Conservation (phyloP, 2,113 vertebrate species). For the Misgurnus mizolepis region DNA sequence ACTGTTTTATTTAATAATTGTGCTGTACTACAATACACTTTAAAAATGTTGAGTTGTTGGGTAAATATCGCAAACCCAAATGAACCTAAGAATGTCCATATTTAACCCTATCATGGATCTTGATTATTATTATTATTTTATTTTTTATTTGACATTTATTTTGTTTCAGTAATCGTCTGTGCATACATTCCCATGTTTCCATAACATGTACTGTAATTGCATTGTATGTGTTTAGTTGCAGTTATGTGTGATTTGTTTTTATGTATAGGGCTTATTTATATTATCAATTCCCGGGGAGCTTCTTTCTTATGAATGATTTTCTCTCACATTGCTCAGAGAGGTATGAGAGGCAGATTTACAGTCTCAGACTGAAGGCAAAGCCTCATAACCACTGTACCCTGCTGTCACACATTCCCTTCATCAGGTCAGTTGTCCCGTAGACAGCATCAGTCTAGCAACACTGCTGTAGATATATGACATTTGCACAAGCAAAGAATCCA, state of each 20-base stretch:
- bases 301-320: constrained; percentile 16
- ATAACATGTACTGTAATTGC: too few relatives aligned
- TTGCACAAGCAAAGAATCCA: constrained; percentile 12
- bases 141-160: too few relatives aligned
- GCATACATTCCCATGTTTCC: too few relatives aligned
- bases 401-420: neutral
- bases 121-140: too few relatives aligned
- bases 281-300: neutral
- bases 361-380: constrained; percentile 13
- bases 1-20: neutral
- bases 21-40: neutral
- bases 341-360: neutral
- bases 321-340: constrained; percentile 11
- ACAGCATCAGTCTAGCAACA: constrained; percentile 34
- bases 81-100: too few relatives aligned
- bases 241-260: neutral
- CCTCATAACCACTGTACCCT: constrained; percentile 8
- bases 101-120: too few relatives aligned
- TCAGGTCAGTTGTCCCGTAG: constrained; percentile 25
- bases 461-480: constrained; percentile 30
- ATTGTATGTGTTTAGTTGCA: too few relatives aligned
- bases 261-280: neutral
- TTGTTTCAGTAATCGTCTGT: too few relatives aligned
- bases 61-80: too few relatives aligned
- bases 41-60: too few relatives aligned